Evolutionary conservation across 2,888 invertebrate species (phyloP), one percentile per base, ranked within the genome.

Genomic region (Pristionchus exspectatus): DNA sequence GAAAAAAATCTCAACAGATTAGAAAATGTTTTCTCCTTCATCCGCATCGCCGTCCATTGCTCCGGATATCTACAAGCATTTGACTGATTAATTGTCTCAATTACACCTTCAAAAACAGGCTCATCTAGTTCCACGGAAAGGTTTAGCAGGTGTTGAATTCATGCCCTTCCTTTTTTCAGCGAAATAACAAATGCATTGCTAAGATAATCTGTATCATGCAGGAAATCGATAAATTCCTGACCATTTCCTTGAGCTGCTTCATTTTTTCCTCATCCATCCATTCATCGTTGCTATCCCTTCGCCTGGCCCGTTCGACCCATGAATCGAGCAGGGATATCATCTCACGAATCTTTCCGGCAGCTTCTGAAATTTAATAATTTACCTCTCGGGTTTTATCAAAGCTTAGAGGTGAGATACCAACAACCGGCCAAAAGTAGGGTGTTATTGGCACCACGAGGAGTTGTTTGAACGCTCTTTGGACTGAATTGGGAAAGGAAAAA

Each of bases 261-360:
- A 87, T 69, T 24, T 69, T 38, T 27, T 87, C 44, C 50, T 69
- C 54, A 38, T 59, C 33, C 84, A 85, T 85, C 84, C 84, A 85
- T 59, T 87, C 87, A 30, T 87, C 87, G 12, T 16, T 2, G 24
- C 44, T 69, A 69, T 66, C 69, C 44, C 44, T 87, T 38, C 33
- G 66, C 44, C 27, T 30, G 4, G 50, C 33, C 27, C 50, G 38
- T 24, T 87, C 69, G 14, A 63, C 24, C 84, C 56, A 85, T 7
- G 30, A 56, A 59, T 59, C 59, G 14, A 85, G 1, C 9, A 21
- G 21, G 5, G 30, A 30, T 1, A 30, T 24, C 16, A 85, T 7
- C 21, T 85, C 84, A n/a, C 84, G 84, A 9, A 85, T 21, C 27
- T 85, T 85, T 3, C 12, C 59, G 1, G 24, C 2, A 2, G 84